phyloP scores from a whole-genome alignment of 2,888 invertebrate species.

The Hydropsyche betteni region DNA sequence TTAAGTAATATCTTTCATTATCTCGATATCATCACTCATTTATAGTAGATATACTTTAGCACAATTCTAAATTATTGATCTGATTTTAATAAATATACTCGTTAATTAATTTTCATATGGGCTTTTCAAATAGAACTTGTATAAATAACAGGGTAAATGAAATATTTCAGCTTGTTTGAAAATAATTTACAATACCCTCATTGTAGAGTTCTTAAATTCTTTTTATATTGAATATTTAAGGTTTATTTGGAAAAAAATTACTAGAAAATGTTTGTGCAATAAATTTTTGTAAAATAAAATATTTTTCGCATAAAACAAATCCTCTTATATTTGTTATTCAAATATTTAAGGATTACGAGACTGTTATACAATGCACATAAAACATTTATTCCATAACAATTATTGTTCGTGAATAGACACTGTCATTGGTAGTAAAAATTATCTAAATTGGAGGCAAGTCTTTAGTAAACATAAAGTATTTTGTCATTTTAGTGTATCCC shows the following conservation, averaged over 20 bases:
- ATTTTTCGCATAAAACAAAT: neutral
- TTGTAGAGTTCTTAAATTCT: too few relatives aligned
- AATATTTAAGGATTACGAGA: neutral
- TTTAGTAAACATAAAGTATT: conserved; percentile 24
- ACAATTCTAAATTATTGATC: too few relatives aligned
- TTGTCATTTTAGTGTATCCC: conserved; percentile 33
- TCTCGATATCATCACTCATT: neutral
- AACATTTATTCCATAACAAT: conserved; percentile 31
- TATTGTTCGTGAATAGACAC: conserved; percentile 1
- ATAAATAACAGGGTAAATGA: conserved; percentile 7
- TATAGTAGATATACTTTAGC: neutral
- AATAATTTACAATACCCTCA: too few relatives aligned
- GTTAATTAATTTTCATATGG: neutral
- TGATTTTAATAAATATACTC: neutral
- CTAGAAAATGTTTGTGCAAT: too few relatives aligned
- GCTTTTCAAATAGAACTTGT: neutral
- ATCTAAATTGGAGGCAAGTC: conserved; percentile 10
- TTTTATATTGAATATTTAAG: too few relatives aligned
- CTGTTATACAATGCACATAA: neutral
- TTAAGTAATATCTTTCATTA: neutral
- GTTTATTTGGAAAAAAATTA: too few relatives aligned
- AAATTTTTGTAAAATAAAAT: neutral
- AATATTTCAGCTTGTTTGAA: too few relatives aligned
- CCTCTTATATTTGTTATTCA: too few relatives aligned
- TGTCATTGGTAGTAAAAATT: conserved; percentile 9